phyloP scores from a whole-genome alignment of 2,888 invertebrate species.

The Patella ulyssiponensis region DNA sequence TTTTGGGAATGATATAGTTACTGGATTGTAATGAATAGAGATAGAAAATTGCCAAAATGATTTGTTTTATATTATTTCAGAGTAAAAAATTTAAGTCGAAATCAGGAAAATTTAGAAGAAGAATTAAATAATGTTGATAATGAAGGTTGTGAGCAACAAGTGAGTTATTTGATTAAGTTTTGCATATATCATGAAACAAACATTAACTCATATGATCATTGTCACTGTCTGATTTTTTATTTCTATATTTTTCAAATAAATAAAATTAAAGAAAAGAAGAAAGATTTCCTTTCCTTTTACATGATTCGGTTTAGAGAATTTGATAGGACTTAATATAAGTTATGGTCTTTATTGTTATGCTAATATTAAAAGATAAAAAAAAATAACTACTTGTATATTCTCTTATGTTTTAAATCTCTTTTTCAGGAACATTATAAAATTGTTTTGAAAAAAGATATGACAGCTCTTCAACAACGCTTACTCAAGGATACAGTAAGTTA shows the following conservation, averaged over 20 bases:
- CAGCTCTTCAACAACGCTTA: slow-evolving; percentile 47
- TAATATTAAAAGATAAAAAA: background rate
- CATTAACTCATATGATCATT: too few species aligned
- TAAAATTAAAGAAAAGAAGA: background rate
- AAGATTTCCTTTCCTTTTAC: background rate
- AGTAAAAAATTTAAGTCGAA: background rate
- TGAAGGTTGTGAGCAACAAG: background rate
- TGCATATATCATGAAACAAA: too few species aligned
- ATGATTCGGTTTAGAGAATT: slow-evolving; percentile 19
- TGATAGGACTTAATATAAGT: background rate
- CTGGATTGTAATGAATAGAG: too few species aligned
- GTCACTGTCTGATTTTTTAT: background rate
- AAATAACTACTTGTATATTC: background rate
- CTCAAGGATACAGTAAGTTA: slow-evolving; percentile 52
- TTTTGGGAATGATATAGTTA: too few species aligned
- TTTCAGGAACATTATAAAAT: slow-evolving; percentile 46
- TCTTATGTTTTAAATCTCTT: background rate
- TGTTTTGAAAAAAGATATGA: slow-evolving; percentile 48
- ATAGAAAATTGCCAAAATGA: too few species aligned
- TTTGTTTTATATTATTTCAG: background rate
- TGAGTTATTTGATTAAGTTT: too few species aligned
- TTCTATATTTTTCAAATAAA: background rate
- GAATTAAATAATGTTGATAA: slow-evolving; percentile 1
- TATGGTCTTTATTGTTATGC: background rate
- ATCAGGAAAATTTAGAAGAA: background rate